These are phyloP conservation scores for Panorpa germanica DNA, from an alignment of 2,888 invertebrate genomes.

Conservation along the genomic window DNA sequence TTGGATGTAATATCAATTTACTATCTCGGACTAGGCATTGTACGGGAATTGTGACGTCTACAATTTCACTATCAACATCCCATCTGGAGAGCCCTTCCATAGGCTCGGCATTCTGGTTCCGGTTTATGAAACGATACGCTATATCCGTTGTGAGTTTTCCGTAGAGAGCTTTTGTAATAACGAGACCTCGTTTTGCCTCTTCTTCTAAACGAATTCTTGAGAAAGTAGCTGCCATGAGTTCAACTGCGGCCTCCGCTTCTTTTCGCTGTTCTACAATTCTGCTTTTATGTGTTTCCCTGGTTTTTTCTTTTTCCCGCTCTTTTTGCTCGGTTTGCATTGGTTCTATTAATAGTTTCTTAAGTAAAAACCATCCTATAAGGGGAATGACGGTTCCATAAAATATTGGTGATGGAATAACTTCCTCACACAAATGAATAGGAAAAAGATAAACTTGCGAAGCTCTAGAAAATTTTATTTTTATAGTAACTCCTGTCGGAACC, in stretches of 20 bases:
- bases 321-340: constrained; percentile 63
- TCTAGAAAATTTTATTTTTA: constrained; percentile 72
- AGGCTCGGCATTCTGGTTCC: too few species aligned
- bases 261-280: constrained; percentile 58
- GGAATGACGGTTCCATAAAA: constrained; percentile 90
- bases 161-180: constrained; percentile 70
- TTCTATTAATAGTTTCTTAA: constrained; percentile 73
- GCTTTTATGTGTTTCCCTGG: constrained; percentile 63
- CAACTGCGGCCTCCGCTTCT: constrained; percentile 73
- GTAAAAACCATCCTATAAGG: constrained; percentile 54
- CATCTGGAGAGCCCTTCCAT: too few species aligned
- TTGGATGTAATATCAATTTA: constrained; percentile 64
- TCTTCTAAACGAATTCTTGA: constrained; percentile 67
- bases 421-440: constrained; percentile 81
- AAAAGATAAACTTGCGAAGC: constrained; percentile 77
- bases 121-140: too few species aligned
- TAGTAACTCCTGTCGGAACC: constrained; percentile 69
- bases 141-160: too few species aligned
- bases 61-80: too few species aligned
- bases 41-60: constrained; percentile 87
- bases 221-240: constrained; percentile 83
- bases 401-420: constrained; percentile 72
- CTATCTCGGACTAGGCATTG: constrained; percentile 89
- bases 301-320: constrained; percentile 61
- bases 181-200: constrained; percentile 60